phyloP scores from a whole-genome alignment of 2,113 vertebrate species.

The Pedetes capensis region DNA sequence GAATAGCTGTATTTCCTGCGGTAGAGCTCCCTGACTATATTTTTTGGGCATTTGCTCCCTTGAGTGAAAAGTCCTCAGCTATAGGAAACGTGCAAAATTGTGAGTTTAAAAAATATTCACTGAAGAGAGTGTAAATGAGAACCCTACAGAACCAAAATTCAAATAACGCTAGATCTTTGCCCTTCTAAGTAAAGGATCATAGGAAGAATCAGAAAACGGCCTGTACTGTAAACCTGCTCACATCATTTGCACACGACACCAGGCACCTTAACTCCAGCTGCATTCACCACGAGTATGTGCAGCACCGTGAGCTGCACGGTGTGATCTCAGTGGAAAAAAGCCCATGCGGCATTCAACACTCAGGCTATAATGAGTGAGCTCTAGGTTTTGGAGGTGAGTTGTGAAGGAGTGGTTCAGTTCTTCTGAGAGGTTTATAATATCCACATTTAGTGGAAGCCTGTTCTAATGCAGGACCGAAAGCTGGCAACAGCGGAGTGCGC shows the following conservation, averaged over 20 bases:
- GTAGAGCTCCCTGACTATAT: background rate
- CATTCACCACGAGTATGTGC: accelerated
- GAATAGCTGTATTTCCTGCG: background rate
- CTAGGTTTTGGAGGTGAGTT: background rate
- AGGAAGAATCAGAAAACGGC: background rate
- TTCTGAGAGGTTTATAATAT: background rate
- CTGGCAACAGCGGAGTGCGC: accelerated
- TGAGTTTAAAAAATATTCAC: background rate
- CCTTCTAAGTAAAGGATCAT: background rate
- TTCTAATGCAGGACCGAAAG: background rate
- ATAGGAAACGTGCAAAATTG: background rate
- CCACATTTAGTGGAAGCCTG: accelerated
- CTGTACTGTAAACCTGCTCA: background rate
- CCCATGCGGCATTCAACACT: background rate
- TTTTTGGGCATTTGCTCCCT: background rate
- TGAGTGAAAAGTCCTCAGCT: background rate
- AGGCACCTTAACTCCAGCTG: background rate
- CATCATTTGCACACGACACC: accelerated
- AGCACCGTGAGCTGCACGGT: accelerated
- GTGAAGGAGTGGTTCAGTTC: background rate
- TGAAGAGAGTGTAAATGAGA: background rate
- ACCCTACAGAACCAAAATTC: background rate
- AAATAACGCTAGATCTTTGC: background rate
- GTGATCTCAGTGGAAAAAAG: background rate
- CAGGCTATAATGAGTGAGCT: accelerated